Evolutionary conservation across 2,113 vertebrate genomes (phyloP), one percentile per base, ranked within the genome.

Genomic region (Campylomormyrus numenius): DNA sequence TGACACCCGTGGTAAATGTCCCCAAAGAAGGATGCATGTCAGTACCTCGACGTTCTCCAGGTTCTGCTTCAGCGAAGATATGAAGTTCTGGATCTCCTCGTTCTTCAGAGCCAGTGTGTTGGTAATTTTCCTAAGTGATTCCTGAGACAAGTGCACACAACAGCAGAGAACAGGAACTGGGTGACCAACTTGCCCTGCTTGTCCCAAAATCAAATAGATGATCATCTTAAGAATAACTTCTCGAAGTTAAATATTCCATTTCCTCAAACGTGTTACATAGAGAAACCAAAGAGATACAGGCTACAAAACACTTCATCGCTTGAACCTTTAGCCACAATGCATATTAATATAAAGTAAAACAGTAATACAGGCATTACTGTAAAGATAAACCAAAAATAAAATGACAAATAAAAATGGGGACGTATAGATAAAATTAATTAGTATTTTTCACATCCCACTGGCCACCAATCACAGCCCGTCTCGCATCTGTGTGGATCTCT

Each of bases 11-110:
- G 80, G 21, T 13, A 15, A 6, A 24, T 27, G 24, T 35, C 42
- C n/a, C 10, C 35, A 56, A 31, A 21, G 31, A 85, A 15, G 5
- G 46, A 31, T 35, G 48, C 7, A 70, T 5, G 35, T 27, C 35
- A 5, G 19, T 93, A 96, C 98, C 97, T 99, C 97, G 88, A 99
- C 93, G 6, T 98, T 99, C 89, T 96, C 95, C 24, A 98, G 93
- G 95, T 94, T 98, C 93, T 98, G 97, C 90, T 98, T 98, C 85
- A 99, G 95, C n/a, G 95, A 94, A 91, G 97, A 96, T 92, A 97
- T 95, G 74, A 99, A 99, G 93, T 97, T 98, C 77, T 98, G 97
- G 31, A 98, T 98, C 95, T 99, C 98, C 89, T 99, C 98, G 15
- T 99, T 99, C 94, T 99, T 99, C 93, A 97, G 92, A 2, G 98